Conservation (phyloP, 2,797 vertebrate genomes). For the Enteromius viviparus region DNA sequence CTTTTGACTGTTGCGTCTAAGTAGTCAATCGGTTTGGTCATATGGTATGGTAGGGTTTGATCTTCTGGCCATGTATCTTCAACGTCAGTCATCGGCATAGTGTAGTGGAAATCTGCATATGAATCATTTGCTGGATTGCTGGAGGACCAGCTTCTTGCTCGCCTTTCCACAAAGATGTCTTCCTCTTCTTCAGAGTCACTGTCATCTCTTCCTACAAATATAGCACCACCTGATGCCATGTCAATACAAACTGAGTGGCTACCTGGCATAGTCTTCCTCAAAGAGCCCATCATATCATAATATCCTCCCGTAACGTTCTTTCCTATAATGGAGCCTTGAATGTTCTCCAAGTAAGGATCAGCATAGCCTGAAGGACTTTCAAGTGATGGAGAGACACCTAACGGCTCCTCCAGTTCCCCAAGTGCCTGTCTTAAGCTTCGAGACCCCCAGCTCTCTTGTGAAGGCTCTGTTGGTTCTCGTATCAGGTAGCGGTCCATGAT, state of each 20-base stretch:
- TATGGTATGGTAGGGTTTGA: constrained; percentile 69
- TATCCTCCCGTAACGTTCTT: constrained; percentile 75
- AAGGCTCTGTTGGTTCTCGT: constrained; percentile 65
- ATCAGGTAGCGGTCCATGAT: constrained; percentile 71
- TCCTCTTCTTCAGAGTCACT: constrained; percentile 74
- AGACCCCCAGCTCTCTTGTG: constrained; percentile 81
- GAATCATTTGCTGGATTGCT: constrained; percentile 79
- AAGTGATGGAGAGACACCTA: constrained; percentile 76
- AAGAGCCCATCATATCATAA: constrained; percentile 84
- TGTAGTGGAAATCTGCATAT: constrained; percentile 79
- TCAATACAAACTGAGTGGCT: constrained; percentile 79
- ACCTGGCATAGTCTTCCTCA: constrained; percentile 81
- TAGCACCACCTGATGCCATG: constrained; percentile 76
- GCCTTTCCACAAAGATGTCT: constrained; percentile 74
- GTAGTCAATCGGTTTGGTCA: constrained; percentile 72
- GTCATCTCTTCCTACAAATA: constrained; percentile 71
- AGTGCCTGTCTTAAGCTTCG: constrained; percentile 76
- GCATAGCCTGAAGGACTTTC: constrained; percentile 66
- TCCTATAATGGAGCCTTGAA: constrained; percentile 64
- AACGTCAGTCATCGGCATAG: constrained; percentile 80
- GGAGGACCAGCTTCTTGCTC: constrained; percentile 81
- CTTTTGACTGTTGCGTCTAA: constrained; percentile 72
- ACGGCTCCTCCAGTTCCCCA: constrained; percentile 82
- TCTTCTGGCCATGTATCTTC: constrained; percentile 81
- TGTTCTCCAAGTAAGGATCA: constrained; percentile 73